Evolutionary conservation across 2,113 vertebrate genomes (phyloP).

Genomic region (Seriola dumerili): DNA sequence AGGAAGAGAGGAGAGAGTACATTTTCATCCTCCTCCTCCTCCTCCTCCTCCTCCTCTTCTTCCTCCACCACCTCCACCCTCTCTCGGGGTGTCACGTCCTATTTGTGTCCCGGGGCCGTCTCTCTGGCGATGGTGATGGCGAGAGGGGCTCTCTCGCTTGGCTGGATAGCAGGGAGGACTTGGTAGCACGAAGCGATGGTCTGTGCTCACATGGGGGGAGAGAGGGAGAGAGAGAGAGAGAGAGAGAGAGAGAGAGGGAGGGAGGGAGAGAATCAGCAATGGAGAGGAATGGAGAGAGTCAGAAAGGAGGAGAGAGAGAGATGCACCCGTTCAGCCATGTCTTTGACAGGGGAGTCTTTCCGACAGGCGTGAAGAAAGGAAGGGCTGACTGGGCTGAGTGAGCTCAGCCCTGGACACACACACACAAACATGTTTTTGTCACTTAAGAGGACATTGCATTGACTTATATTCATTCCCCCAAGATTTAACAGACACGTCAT

Average conservation of each 20-base stretch:
- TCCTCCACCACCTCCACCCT: slow-evolving; percentile 62
- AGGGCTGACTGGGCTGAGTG: slow-evolving; percentile 78
- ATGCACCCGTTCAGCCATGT: slow-evolving; percentile 75
- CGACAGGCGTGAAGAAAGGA: slow-evolving; percentile 81
- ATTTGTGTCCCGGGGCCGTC: slow-evolving; percentile 78
- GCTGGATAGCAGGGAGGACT: slow-evolving; percentile 75
- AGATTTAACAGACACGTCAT: slow-evolving; percentile 4
- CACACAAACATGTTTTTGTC: slow-evolving; percentile 52
- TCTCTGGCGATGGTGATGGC: slow-evolving; percentile 67
- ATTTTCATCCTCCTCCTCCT: slow-evolving; percentile 43
- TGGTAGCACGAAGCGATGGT: slow-evolving; percentile 58
- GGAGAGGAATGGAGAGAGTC: slow-evolving; percentile 34
- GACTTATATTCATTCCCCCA: slow-evolving; percentile 21
- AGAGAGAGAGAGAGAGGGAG: slow-evolving; percentile 23
- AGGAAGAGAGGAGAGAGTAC: slow-evolving; percentile 52
- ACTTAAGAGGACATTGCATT: slow-evolving; percentile 47
- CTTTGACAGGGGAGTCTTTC: slow-evolving; percentile 82
- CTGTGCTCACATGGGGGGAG: slow-evolving; percentile 59
- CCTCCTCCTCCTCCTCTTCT: slow-evolving; percentile 39
- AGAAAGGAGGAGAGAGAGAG: slow-evolving; percentile 48
- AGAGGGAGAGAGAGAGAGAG: slow-evolving; percentile 34
- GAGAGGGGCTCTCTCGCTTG: slow-evolving; percentile 75
- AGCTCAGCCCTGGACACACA: slow-evolving; percentile 65
- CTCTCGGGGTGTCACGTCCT: slow-evolving; percentile 78
- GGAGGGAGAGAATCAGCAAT: slow-evolving; percentile 35